Base-by-base conservation (phyloP, 2,888 invertebrate genomes). In the Pycnomerus fuliginosus region DNA sequence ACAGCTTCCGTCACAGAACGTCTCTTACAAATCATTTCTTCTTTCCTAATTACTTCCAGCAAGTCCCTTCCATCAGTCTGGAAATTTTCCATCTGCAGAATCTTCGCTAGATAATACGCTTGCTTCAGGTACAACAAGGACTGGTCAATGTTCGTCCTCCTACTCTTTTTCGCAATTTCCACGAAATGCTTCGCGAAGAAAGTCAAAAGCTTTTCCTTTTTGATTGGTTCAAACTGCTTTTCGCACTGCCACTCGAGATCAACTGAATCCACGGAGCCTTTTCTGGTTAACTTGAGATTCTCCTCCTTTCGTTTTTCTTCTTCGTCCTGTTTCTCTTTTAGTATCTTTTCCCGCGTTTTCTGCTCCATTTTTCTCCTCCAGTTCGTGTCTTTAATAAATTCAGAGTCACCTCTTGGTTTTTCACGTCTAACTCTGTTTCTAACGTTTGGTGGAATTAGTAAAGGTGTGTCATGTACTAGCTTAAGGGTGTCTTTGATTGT, bases 181-280 rank as follows among this genome's bases (percentile, higher is more conserved):
- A 88, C 77, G 56, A 87, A 84, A 59, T 87, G 86, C 11, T 80
- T 74, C 32, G 87, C 80, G 56, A 90, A 85, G 59, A 85, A 82
- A 61, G 83, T 80, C 0, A 89, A 67, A 1, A 89, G 73, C 38
- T 79, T 69, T 10, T 80, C 75, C 30, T 81, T 75, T 34, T 85
- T 76, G 45, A 80, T 74, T 1, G 76, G 63, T 39, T 84, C 82
- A 65, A 86, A 56, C 32, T 33, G 16, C 28, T 53, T 60, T 25
- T 60, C 69, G 43, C 67, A 72, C 10, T 62, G 58, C 53, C 67
- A 62, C 71, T 77, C 74, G 50, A 75, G 68, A 56, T 82, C 76
- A 30, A 82, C 78, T 50, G 78, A 76, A 52, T 80, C 65, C 2
- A 47, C 36, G 12, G 67, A 65, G 32, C 44, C 53, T 37, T n/a